A percentile compares a stretch with the other conserved stretches of the same genome.
These are phyloP conservation scores for Campoletis sonorensis DNA, from an alignment of 1,140 invertebrate species.

Conservation along the genomic window DNA sequence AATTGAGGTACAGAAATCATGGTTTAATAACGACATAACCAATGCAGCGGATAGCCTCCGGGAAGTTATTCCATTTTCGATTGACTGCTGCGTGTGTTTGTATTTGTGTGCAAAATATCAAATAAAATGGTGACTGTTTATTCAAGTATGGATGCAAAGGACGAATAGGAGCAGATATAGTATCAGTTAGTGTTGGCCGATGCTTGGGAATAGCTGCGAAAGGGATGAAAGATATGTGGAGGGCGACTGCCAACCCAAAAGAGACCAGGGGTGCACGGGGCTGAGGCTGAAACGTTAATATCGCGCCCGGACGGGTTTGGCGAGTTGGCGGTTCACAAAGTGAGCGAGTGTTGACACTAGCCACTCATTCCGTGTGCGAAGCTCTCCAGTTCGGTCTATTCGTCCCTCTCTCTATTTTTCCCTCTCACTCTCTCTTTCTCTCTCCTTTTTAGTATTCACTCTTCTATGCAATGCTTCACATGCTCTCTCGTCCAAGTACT, in stretches of 20 bases:
- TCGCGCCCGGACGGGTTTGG: constrained; percentile 66
- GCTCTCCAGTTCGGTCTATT: constrained; percentile 26
- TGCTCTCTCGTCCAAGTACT: background rate
- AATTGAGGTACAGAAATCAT: background rate
- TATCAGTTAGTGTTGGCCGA: constrained; percentile 53
- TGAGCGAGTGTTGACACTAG: constrained; percentile 74
- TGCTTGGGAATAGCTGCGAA: constrained; percentile 41
- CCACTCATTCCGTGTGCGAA: constrained; percentile 63
- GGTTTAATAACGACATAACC: constrained; percentile 57
- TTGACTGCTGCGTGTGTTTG: constrained; percentile 63
- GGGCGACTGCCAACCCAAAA: constrained; percentile 30
- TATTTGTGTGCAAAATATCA: constrained; percentile 67
- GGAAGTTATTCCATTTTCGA: constrained; percentile 65
- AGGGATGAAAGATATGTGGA: constrained; percentile 12
- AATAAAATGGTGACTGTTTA: constrained; percentile 70
- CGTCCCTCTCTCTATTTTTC: constrained; percentile 18
- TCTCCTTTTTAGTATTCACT: background rate
- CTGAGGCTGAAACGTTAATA: constrained; percentile 70
- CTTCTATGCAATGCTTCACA: constrained; percentile 32
- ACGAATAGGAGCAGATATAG: constrained; percentile 51
- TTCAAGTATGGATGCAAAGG: constrained; percentile 59
- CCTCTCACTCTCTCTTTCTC: constrained; percentile 28
- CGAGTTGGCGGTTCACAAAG: constrained; percentile 72
- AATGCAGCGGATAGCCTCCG: constrained; percentile 1
- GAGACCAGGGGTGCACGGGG: constrained; percentile 11